A percentile compares a stretch with the other conserved stretches of the same genome.
phyloP scores from a whole-genome alignment of 2,888 invertebrate species.

The Rosalia funebris region DNA sequence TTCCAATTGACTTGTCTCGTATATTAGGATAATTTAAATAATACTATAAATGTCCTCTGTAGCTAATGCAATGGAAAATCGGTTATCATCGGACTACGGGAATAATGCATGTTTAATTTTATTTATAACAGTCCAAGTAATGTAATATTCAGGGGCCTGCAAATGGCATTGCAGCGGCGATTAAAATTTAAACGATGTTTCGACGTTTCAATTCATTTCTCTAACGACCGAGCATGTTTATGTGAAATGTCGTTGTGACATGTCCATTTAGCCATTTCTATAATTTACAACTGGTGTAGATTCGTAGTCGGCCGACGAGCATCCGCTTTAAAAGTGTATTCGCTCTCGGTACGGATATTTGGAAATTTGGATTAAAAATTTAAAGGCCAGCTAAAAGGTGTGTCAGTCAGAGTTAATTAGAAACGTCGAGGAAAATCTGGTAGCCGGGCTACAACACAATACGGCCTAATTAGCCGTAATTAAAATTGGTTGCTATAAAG shows the following conservation, averaged over 20 bases:
- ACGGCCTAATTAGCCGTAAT: constrained; percentile 6
- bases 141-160: constrained; percentile 13
- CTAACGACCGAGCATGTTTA: constrained; percentile 7
- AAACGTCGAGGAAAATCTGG: constrained; percentile 8
- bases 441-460: background rate
- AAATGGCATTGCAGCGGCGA: constrained; percentile 13
- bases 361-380: constrained; percentile 15
- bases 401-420: constrained; percentile 12
- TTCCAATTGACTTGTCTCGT: too few relatives aligned
- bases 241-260: constrained; percentile 18
- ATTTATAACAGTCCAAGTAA: constrained; percentile 4
- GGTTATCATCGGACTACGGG: background rate
- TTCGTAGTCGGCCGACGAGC: background rate
- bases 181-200: constrained; percentile 21
- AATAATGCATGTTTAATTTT: constrained; percentile 15
- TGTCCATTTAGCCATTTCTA: constrained; percentile 18
- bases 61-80: background rate
- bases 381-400: constrained; percentile 4
- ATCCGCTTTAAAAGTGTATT: constrained; percentile 10
- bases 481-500: constrained; percentile 1
- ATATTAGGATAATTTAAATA: too few relatives aligned
- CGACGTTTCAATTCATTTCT: constrained; percentile 14
- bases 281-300: constrained; percentile 12
- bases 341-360: background rate
- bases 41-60: too few relatives aligned